Evolutionary conservation across 2,888 invertebrate genomes (phyloP).

Genomic region (Dastarcus helophoroides): DNA sequence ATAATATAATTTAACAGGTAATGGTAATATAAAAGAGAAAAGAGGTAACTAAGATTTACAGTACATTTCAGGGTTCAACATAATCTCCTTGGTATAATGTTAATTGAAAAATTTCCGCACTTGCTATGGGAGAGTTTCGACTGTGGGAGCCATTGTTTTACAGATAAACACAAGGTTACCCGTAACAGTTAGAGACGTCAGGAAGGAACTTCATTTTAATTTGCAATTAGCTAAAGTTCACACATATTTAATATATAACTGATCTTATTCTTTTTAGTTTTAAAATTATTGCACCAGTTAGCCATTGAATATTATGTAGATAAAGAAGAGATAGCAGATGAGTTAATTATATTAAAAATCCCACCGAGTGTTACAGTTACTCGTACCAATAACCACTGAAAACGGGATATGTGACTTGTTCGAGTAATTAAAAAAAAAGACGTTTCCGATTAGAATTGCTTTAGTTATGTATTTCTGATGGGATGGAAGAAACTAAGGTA

Average conservation of each 20-base stretch:
- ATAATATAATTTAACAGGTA: too few relatives aligned
- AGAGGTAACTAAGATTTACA: constrained; percentile 6
- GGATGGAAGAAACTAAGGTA: too few relatives aligned
- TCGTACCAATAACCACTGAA: constrained; percentile 10
- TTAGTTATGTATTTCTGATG: too few relatives aligned
- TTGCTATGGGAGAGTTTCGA: constrained; percentile 28
- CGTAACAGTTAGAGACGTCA: constrained; percentile 22
- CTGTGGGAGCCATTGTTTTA: constrained; percentile 29
- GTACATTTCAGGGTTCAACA: constrained; percentile 20
- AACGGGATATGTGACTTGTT: constrained; percentile 2
- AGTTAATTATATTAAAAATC: not conserved
- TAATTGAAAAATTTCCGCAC: constrained; percentile 31
- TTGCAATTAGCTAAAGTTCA: constrained; percentile 28
- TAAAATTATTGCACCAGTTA: not conserved
- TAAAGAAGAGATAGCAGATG: not conserved
- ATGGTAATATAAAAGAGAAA: too few relatives aligned
- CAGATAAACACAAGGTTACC: constrained; percentile 26
- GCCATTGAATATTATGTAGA: not conserved
- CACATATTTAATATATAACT: constrained; percentile 32
- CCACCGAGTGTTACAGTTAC: constrained; percentile 8
- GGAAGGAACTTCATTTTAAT: constrained; percentile 30
- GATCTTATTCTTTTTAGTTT: constrained; percentile 17
- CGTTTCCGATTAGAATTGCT: too few relatives aligned
- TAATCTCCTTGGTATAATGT: constrained; percentile 30
- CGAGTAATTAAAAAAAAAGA: not conserved